A percentile compares a stretch with the other conserved stretches of the same genome.
phyloP scores from a whole-genome alignment of 2,888 invertebrate genomes.

The Macrophya annulata region DNA sequence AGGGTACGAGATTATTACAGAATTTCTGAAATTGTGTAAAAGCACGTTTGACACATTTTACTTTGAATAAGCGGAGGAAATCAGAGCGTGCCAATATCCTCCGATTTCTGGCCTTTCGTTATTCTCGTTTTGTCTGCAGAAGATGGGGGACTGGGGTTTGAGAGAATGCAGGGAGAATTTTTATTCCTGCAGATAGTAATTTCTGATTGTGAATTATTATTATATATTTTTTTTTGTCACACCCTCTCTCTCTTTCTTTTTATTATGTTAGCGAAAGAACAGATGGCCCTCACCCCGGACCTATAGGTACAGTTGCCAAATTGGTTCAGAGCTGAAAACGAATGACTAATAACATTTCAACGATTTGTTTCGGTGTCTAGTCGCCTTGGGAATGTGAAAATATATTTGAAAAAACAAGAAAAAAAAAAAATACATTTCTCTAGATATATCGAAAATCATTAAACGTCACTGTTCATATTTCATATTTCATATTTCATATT shows the following conservation, averaged over 20 bases:
- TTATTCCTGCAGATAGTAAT: constrained; percentile 24
- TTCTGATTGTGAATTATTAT: constrained; percentile 9
- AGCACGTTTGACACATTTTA: constrained; percentile 23
- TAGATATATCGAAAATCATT: constrained; percentile 50
- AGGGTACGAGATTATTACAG: not conserved
- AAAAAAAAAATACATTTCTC: not conserved
- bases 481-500: constrained; percentile 24
- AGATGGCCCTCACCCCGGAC: not conserved
- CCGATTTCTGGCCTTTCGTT: not conserved
- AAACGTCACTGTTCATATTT: constrained; percentile 44
- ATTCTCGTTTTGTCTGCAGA: not conserved
- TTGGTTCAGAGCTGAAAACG: constrained; percentile 30
- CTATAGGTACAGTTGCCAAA: not conserved
- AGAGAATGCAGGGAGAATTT: not conserved
- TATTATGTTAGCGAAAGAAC: constrained; percentile 12
- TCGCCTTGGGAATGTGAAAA: too few species aligned
- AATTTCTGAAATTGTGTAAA: constrained; percentile 26
- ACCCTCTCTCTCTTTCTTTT: not conserved
- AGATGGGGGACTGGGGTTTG: not conserved
- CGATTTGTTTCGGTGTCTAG: not conserved
- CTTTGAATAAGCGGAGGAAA: constrained; percentile 39
- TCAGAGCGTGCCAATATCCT: constrained; percentile 40
- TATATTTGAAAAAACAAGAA: not conserved
- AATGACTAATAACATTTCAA: constrained; percentile 43
- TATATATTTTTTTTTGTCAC: not conserved